Percentiles rank a stretch among this genome's conserved stretches.
These are phyloP conservation scores for Agraylea sexmaculata DNA, from an alignment of 1,140 invertebrate species.

Conservation along the genomic window DNA sequence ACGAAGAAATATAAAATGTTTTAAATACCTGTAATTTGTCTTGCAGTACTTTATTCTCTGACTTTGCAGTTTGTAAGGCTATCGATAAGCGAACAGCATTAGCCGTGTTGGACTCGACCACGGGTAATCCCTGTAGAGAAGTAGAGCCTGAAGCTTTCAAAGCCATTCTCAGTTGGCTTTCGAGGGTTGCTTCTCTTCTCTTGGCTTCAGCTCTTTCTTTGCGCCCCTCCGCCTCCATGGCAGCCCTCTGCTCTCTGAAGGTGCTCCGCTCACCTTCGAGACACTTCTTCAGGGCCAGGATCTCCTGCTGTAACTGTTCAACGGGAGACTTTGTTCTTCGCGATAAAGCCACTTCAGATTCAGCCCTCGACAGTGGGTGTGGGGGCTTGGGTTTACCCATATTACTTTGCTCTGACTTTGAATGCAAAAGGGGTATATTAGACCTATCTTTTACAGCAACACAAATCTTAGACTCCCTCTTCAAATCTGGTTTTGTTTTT, in stretches of 20 bases:
- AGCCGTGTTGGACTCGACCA: constrained; percentile 24
- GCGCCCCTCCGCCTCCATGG: constrained; percentile 30
- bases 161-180: constrained; percentile 32
- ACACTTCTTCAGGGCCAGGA: constrained; percentile 36
- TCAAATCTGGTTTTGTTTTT: no score
- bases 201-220: constrained; percentile 38
- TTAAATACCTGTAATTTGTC: constrained; percentile 41
- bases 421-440: no score
- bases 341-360: constrained; percentile 19
- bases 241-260: constrained; percentile 37
- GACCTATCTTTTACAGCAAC: not conserved
- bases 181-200: constrained; percentile 34
- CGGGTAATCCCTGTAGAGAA: constrained; percentile 24
- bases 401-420: no score
- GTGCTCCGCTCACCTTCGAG: constrained; percentile 42
- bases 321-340: constrained; percentile 36
- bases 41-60: constrained; percentile 38
- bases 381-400: no score
- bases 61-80: constrained; percentile 39
- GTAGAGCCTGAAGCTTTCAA: constrained; percentile 24
- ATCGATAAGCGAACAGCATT: constrained; percentile 31
- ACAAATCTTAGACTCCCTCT: no score
- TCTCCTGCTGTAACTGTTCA: constrained; percentile 37
- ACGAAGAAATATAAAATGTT: constrained; percentile 7
- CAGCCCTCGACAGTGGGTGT: no score